Conservation (phyloP, 1,140 invertebrate genomes). For the Lepidurus couesii region DNA sequence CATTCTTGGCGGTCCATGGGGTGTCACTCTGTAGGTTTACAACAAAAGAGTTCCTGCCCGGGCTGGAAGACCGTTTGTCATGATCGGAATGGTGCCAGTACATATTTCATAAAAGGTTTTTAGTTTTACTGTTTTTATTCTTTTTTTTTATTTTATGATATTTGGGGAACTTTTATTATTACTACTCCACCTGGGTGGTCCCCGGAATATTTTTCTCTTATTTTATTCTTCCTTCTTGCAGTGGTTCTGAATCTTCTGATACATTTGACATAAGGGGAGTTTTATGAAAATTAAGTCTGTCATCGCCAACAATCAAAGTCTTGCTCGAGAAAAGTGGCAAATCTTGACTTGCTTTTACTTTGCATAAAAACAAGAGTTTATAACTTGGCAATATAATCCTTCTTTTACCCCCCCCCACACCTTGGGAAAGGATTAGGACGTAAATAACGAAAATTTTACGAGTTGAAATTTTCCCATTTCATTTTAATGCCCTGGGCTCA, state of each 20-base stretch:
- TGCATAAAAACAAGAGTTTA: not conserved
- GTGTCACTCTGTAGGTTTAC: slow-evolving; percentile 17
- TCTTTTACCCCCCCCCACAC: not conserved
- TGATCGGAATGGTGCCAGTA: slow-evolving; percentile 21
- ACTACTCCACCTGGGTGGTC: not conserved
- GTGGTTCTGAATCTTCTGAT: not conserved
- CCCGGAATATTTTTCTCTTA: not conserved
- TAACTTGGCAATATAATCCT: not conserved
- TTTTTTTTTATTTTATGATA: not conserved
- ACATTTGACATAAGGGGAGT: not conserved
- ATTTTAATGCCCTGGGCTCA: not conserved
- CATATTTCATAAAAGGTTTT: slow-evolving; percentile 7
- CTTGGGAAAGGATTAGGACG: not conserved
- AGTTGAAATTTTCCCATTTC: slow-evolving; percentile 5
- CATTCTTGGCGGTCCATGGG: slow-evolving; percentile 13
- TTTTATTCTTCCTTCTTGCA: not conserved
- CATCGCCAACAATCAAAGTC: slow-evolving; percentile 9
- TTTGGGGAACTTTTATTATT: not conserved
- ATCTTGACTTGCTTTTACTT: not conserved
- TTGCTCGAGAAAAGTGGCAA: not conserved
- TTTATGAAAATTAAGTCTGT: slow-evolving; percentile 17
- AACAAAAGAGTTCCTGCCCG: not conserved
- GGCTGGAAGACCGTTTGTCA: not conserved
- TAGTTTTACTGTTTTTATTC: not conserved
- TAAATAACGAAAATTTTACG: slow-evolving; percentile 11